phyloP scores from a whole-genome alignment of 2,113 vertebrate genomes.

The Pseudorasbora parva region DNA sequence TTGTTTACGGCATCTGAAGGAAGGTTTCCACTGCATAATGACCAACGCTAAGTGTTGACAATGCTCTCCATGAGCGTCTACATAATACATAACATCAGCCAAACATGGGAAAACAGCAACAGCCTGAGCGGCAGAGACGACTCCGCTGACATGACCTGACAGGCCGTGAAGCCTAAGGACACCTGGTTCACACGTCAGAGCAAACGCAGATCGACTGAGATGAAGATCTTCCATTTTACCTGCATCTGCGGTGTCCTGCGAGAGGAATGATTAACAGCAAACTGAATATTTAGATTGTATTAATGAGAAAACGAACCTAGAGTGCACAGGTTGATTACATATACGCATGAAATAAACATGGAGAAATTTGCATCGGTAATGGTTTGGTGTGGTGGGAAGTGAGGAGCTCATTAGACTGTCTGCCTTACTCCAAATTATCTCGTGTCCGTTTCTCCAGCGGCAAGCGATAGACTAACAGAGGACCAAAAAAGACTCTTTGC shows the following conservation, averaged over 20 bases:
- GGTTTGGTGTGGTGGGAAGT: conserved; percentile 27
- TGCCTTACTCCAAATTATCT: conserved; percentile 62
- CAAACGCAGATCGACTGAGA: not conserved
- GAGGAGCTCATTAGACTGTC: conserved; percentile 64
- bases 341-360: conserved; percentile 35
- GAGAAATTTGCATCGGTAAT: conserved; percentile 52
- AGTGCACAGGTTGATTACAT: conserved; percentile 37
- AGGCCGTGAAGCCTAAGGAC: conserved; percentile 21
- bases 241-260: not conserved
- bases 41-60: conserved; percentile 36
- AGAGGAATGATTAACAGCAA: conserved; percentile 46
- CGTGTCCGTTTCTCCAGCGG: conserved; percentile 55
- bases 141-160: conserved; percentile 31
- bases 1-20: conserved; percentile 30
- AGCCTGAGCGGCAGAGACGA: conserved; percentile 2
- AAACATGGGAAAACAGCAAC: conserved; percentile 45
- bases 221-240: conserved; percentile 2
- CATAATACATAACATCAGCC: conserved; percentile 42
- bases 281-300: conserved; percentile 31
- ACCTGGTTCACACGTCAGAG: conserved; percentile 35
- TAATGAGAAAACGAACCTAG: not conserved
- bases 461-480: conserved; percentile 53
- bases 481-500: conserved; percentile 58
- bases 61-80: conserved; percentile 14
- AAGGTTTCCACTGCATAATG: conserved; percentile 37